Evolutionary conservation across 2,888 invertebrate genomes (phyloP).

Genomic region (Yponomeuta sedellus): DNA sequence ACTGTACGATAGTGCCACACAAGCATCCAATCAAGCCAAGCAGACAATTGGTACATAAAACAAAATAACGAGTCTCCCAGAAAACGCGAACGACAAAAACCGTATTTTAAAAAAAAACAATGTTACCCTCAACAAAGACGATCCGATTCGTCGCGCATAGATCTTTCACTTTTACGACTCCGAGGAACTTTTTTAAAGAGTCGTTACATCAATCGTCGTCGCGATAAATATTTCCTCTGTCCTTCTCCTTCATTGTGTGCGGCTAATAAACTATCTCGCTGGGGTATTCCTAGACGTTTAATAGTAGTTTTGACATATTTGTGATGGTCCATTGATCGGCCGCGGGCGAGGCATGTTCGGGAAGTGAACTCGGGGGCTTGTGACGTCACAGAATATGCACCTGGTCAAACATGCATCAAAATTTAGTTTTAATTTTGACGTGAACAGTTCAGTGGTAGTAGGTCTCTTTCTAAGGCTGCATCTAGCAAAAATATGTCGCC

Average conservation of each 20-base stretch:
- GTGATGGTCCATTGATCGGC: slow-evolving; percentile 62
- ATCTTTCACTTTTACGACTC: slow-evolving; percentile 15
- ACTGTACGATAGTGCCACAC: no score
- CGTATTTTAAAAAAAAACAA: slow-evolving; percentile 1
- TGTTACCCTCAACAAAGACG: slow-evolving; percentile 11
- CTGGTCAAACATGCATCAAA: not conserved
- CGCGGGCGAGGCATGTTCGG: slow-evolving; percentile 17
- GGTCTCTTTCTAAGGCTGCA: no score
- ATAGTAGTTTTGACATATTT: slow-evolving; percentile 62
- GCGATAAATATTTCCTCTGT: slow-evolving; percentile 13
- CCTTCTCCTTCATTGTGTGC: slow-evolving; percentile 14
- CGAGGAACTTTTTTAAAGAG: slow-evolving; percentile 8
- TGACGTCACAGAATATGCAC: not conserved
- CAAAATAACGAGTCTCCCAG: not conserved
- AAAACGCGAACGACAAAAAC: not conserved
- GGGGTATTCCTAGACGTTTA: slow-evolving; percentile 16
- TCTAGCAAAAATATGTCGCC: no score
- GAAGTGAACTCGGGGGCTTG: not conserved
- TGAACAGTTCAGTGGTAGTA: no score
- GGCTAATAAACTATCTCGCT: slow-evolving; percentile 14
- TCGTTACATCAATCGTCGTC: slow-evolving; percentile 14
- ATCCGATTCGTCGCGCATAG: slow-evolving; percentile 5
- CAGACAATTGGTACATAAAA: not conserved
- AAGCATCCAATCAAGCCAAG: not conserved
- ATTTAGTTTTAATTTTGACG: no score